These are phyloP conservation scores for Ivindomyrus marchei DNA, from an alignment of 2,113 vertebrate genomes.

Conservation along the genomic window DNA sequence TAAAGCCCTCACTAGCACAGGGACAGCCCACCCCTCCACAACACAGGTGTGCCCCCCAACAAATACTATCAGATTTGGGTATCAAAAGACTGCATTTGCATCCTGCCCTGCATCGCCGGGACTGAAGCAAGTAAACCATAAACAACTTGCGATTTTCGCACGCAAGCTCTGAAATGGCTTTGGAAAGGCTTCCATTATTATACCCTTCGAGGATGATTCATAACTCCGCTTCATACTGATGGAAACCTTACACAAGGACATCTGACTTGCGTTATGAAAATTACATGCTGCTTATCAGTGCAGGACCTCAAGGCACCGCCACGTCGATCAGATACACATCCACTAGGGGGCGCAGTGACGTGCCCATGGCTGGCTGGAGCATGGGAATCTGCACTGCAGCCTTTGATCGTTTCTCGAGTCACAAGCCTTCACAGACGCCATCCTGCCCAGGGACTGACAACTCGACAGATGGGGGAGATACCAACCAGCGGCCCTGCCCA, in stretches of 20 bases:
- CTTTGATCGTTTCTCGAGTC: slow-evolving; percentile 45
- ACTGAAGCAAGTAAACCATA: slow-evolving; percentile 27
- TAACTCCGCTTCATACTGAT: slow-evolving; percentile 28
- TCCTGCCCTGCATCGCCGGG: not conserved
- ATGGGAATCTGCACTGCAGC: slow-evolving; percentile 37
- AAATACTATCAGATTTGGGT: slow-evolving; percentile 12
- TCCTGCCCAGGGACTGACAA: slow-evolving; percentile 33
- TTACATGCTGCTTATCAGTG: not conserved
- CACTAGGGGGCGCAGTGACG: slow-evolving; percentile 33
- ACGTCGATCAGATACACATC: not conserved
- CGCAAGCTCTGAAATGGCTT: slow-evolving; percentile 16
- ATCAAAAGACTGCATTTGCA: slow-evolving; percentile 27
- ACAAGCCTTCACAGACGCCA: slow-evolving; percentile 47
- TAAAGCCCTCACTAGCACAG: not conserved
- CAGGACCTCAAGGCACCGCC: not conserved
- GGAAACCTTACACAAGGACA: slow-evolving; percentile 9
- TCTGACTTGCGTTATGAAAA: slow-evolving; percentile 14
- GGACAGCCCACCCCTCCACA: not conserved
- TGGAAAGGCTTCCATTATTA: slow-evolving; percentile 17
- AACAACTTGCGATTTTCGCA: slow-evolving; percentile 28
- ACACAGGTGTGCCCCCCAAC: not conserved
- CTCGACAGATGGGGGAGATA: slow-evolving; percentile 40
- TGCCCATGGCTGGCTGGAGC: not conserved
- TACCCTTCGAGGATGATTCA: slow-evolving; percentile 16
- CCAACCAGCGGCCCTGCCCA: slow-evolving; percentile 3